phyloP scores from a whole-genome alignment of 2,797 vertebrate genomes.

The Carcharodon carcharias region DNA sequence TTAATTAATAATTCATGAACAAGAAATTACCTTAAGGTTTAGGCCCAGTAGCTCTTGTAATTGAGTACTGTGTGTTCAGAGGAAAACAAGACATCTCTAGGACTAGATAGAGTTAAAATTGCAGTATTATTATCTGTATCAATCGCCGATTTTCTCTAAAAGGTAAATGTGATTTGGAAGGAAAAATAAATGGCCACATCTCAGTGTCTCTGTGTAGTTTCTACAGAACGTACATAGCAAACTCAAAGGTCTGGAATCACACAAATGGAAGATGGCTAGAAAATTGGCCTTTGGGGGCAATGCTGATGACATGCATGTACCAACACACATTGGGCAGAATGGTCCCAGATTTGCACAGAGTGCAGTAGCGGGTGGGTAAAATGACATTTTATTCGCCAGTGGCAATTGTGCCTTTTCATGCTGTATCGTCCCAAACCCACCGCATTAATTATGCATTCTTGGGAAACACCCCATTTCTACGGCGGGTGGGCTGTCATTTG shows the following conservation, averaged over 20 bases:
- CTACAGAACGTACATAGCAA: not conserved
- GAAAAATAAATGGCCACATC: not conserved
- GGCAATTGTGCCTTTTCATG: too few relatives aligned
- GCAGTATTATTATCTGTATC: not conserved
- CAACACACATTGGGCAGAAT: not conserved
- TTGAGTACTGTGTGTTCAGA: not conserved
- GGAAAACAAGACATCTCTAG: not conserved
- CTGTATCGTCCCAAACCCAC: too few relatives aligned
- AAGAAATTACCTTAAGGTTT: not conserved
- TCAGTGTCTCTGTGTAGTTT: not conserved
- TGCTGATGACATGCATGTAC: not conserved
- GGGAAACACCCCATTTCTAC: too few relatives aligned
- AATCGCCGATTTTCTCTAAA: not conserved
- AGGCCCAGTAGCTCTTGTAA: not conserved
- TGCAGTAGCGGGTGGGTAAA: too few relatives aligned
- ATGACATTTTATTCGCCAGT: too few relatives aligned
- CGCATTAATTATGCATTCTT: too few relatives aligned
- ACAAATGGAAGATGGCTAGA: not conserved
- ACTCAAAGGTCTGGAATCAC: not conserved
- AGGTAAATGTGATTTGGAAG: not conserved
- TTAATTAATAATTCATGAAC: not conserved
- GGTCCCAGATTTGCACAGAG: too few relatives aligned
- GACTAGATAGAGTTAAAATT: not conserved
- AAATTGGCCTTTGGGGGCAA: not conserved
- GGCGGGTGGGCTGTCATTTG: too few relatives aligned